Base-by-base conservation (phyloP, 2,797 vertebrate species). In the Fringilla coelebs region DNA sequence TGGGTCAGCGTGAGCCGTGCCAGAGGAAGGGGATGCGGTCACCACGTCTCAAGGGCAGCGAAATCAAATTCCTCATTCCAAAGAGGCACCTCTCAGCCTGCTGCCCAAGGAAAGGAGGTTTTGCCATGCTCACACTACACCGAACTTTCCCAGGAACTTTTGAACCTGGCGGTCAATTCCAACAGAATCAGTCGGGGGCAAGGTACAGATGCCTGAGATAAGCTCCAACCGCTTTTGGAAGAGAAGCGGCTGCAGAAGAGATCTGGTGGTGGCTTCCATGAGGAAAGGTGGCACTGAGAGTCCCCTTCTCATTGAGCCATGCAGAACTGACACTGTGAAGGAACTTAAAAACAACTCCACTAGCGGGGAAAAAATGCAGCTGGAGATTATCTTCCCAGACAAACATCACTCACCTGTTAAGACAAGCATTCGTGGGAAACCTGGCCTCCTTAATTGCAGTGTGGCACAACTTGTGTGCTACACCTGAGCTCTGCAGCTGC, bases 381-480 rank as follows among this genome's bases (percentile, higher is more conserved):
- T 77, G 49, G 49, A 88, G 66, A 43, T 78, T 54, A 78, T 78
- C 58, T 90, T 92, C 22, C 76, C 16, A 91, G 66, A 74, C 46
- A 86, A 92, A 75, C 62, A 73, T 13, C 21, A 63, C n/a, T 38
- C 73, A 94, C 91, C 65, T 61, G 79, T 94, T 75, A 89, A 74
- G 91, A 88, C 83, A 91, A 0, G 65, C 52, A 74, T 7, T 58
- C 2, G 2, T 62, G 79, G 63, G 73, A 96, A 94, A 91, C 25
- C 11, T 8, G 4, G 65, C 49, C 45, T 92, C 87, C 58, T 34
- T 89, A 89, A 93, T 88, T 83, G 92, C 1, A 1, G 82, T n/a
- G 75, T 80, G 81, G 87, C 62, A 79, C 3, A 24, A 55, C 54
- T 34, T 48, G 63, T 49, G 49, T 49, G 76, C 70, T 94, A 48